phyloP scores from a whole-genome alignment of 2,888 invertebrate species.

The Venusia cambrica region DNA sequence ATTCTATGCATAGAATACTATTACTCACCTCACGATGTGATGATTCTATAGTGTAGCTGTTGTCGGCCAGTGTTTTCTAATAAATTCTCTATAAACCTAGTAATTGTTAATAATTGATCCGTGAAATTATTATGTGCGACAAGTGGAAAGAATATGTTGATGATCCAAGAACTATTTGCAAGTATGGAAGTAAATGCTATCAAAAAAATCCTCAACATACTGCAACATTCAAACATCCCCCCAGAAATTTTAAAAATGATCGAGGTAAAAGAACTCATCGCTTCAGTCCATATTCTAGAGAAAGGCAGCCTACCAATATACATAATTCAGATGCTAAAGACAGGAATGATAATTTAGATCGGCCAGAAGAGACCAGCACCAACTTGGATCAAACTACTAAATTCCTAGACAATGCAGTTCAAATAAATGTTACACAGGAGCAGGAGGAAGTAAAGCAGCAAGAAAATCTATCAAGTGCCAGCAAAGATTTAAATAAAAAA shows the following conservation, averaged over 20 bases:
- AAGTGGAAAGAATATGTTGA: constrained; percentile 56
- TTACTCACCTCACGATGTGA: too few species aligned
- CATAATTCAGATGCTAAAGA: background rate
- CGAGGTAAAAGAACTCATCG: constrained; percentile 35
- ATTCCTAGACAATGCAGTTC: background rate
- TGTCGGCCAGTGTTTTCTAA: too few species aligned
- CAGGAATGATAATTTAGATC: constrained; percentile 5
- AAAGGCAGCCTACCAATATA: constrained; percentile 1
- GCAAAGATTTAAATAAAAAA: constrained; percentile 1
- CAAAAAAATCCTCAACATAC: constrained; percentile 89
- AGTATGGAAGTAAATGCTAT: constrained; percentile 90
- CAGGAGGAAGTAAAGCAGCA: background rate
- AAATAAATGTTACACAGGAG: background rate
- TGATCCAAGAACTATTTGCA: constrained; percentile 83
- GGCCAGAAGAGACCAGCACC: background rate
- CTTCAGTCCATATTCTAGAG: constrained; percentile 43
- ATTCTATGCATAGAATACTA: too few species aligned
- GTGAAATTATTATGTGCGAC: constrained; percentile 55
- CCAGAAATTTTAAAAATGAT: constrained; percentile 49
- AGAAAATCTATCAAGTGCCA: constrained; percentile 1
- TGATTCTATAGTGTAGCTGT: too few species aligned
- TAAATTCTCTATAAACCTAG: too few species aligned
- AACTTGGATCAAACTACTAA: constrained; percentile 3
- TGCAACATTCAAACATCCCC: constrained; percentile 88
- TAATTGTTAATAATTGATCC: too few species aligned